phyloP scores from a whole-genome alignment of 2,888 invertebrate species.

The Rhingia rostrata region DNA sequence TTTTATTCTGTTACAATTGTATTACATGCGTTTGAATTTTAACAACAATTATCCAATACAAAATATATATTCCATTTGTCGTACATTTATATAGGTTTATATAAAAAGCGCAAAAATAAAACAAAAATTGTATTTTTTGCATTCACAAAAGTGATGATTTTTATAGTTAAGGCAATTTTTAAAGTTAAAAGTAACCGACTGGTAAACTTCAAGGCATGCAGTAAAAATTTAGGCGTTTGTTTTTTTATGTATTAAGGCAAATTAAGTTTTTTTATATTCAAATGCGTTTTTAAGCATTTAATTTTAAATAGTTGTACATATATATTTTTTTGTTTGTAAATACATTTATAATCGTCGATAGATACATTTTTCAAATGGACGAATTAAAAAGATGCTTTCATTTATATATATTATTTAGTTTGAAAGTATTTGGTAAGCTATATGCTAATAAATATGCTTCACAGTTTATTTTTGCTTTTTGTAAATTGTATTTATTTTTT shows the following conservation, averaged over 20 bases:
- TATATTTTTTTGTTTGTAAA: conserved; percentile 32
- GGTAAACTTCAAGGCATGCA: conserved; percentile 71
- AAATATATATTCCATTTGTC: conserved; percentile 29
- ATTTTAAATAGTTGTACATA: background rate
- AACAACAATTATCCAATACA: background rate
- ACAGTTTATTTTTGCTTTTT: too few relatives aligned
- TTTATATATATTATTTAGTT: background rate
- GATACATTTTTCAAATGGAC: background rate
- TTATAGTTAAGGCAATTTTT: conserved; percentile 55
- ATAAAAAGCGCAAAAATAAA: conserved; percentile 64
- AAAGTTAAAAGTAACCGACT: conserved; percentile 9
- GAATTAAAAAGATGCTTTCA: conserved; percentile 5
- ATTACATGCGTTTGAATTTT: conserved; percentile 6
- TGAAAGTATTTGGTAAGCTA: background rate
- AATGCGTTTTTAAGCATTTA: background rate
- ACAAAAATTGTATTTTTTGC: conserved; percentile 32
- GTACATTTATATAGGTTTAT: conserved; percentile 22
- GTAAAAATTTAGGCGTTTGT: conserved; percentile 47
- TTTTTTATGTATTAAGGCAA: conserved; percentile 43
- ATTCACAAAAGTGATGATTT: conserved; percentile 39
- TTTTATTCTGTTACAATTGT: conserved; percentile 23
- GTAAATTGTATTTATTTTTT: background rate
- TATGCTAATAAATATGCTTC: too few relatives aligned
- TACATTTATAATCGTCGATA: conserved; percentile 1
- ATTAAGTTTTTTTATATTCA: conserved; percentile 15